Conservation (phyloP, 2,113 vertebrate genomes). For the Martes martes region DNA sequence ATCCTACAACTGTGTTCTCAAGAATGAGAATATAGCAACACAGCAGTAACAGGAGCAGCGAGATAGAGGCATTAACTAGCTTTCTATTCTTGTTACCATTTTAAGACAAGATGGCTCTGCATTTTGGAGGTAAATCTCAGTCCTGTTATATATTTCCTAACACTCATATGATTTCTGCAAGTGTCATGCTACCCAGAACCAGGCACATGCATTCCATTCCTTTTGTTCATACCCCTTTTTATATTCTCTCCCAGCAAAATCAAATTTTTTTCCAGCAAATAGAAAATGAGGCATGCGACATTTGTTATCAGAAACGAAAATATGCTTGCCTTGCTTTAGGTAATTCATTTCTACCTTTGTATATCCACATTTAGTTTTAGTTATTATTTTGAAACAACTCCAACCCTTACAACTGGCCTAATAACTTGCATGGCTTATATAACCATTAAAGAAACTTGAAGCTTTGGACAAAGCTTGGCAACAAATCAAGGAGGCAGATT, state of each 20-base stretch:
- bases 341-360: conserved; percentile 13
- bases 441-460: background rate
- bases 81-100: conserved; percentile 36
- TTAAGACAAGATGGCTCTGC: background rate
- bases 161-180: background rate
- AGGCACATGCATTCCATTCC: background rate
- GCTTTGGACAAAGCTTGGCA: background rate
- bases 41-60: background rate
- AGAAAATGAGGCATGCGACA: conserved; percentile 26
- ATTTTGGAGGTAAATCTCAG: background rate
- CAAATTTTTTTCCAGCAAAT: background rate
- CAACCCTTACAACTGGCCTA: background rate
- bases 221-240: conserved; percentile 12
- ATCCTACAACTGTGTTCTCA: background rate
- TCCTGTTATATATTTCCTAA: background rate
- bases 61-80: background rate
- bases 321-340: background rate
- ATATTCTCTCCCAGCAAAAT: background rate
- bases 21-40: background rate
- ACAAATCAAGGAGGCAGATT: background rate
- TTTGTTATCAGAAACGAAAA: conserved; percentile 56
- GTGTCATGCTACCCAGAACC: background rate
- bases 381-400: conserved; percentile 26
- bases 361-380: background rate
- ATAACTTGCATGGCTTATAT: background rate